Base-by-base conservation (phyloP, 2,888 invertebrate genomes). In the Megalurothrips usitatus region DNA sequence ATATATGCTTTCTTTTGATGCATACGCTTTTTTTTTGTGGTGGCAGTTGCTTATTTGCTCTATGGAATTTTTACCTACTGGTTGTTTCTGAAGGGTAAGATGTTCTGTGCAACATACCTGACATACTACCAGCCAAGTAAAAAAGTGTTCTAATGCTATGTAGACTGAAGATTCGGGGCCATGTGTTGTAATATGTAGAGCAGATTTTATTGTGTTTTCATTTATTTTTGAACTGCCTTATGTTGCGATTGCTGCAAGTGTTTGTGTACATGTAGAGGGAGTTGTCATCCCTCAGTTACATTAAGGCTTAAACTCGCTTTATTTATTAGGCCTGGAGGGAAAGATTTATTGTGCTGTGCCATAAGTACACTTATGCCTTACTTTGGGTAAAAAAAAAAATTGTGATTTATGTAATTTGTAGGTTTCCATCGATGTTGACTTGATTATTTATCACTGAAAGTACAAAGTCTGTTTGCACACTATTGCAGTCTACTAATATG, bases 111-210 rank as follows among this genome's bases (percentile, higher is more conserved):
- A 43, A 43, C 2, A 43, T 43, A 43, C 34, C 34, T 43, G 3
- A 43, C 34, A 43, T 43, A 43, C 34, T 43, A 43, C 34, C 34
- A 43, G 6, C 3, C 34, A 43, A 4, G 34, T 43, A 43, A 17
- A 26, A 23, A 75, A 26, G 26, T 75, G 68, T 75, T 26, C 68
- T 26, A 43, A 43, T 26, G 68, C 68, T 26, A 23, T 26, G 26
- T 75, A 75, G 68, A 75, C 68, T 75, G 68, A 75, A 26, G 68
- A 75, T 26, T 75, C 10, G 68, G 68, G 68, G 26, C 68, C 68
- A 75, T 26, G 19, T 19, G 14, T 19, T 58, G 19, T 17, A 58
- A 14, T 58, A 10, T 75, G 58, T 75, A 26, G 26, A 75, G 58
- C 58, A 26, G 26, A n/a, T 58, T 58, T 58, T 17, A 26, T 75